Base-by-base conservation (phyloP, 2,113 vertebrate genomes). In the Daubentonia madagascariensis region DNA sequence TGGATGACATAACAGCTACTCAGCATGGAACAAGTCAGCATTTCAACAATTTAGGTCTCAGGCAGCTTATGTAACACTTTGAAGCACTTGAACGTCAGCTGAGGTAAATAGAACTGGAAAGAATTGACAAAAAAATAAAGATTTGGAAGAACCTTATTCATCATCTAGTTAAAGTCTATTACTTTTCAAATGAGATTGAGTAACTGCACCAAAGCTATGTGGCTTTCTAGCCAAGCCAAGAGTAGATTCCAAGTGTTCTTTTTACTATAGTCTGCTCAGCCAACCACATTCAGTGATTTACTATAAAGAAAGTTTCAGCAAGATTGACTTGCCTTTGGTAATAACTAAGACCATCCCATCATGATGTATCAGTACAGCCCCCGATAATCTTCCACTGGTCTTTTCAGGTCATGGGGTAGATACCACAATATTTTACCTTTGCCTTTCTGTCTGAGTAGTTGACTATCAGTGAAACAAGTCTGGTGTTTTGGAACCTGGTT, bases 81-180 rank as follows among this genome's bases (percentile, higher is more conserved):
- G 73, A 83, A 92, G 89, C 72, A 52, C 12, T 65, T 87, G 40
- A 94, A 52, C 20, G 43, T 93, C 54, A 84, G 14, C 30, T 89
- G 63, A 92, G 45, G 22, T 89, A 45, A 65, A 43, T 50, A 76
- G 68, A 59, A 65, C 65, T 94, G 68, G 52, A 28, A 70, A 88
- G 61, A 96, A 70, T 50, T 90, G 70, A 87, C n/a, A 87, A 86
- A 68, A n/a, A 45, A 43, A 86, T 59, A 57, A 89, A 67, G 57
- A 79, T 89, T 79, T 93, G 57, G 73, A 93, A 96, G 92, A 93
- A 78, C 50, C 23, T 78, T 72, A 76, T 17, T 68, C 12, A 88
- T 88, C 76, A 91, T 70, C 79, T 88, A 83, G 81, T 68, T 88
- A 28, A 88, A 96, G 63, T 80, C 20, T 17, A 32, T 73, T 87